A percentile compares a stretch with the other conserved stretches of the same genome.
Conservation (phyloP, 2,113 vertebrate species). For the Campylomormyrus tamandua region DNA sequence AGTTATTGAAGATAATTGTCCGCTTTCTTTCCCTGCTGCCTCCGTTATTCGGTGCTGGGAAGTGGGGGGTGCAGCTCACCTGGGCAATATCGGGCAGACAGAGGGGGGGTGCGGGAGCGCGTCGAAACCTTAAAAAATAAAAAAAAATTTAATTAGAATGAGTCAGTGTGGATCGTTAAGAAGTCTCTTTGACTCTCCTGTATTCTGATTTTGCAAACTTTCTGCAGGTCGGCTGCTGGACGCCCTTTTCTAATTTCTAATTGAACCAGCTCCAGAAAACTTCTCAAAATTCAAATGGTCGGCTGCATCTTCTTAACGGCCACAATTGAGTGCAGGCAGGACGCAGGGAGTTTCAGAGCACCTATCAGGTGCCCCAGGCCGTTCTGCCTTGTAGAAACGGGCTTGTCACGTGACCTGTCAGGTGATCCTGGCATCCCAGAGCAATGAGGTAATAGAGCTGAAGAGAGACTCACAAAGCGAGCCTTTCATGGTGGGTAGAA, state of each 20-base stretch:
- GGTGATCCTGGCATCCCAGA: slow-evolving; percentile 6
- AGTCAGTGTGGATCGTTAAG: neutral
- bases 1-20: slow-evolving; percentile 73
- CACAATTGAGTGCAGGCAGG: no score
- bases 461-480: neutral
- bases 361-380: neutral
- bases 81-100: slow-evolving; percentile 41
- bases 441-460: slow-evolving; percentile 5
- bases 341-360: neutral
- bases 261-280: neutral
- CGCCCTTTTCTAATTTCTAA: neutral
- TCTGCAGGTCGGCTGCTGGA: neutral
- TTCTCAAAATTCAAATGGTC: neutral
- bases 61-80: slow-evolving; percentile 56
- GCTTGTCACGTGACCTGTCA: neutral
- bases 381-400: neutral
- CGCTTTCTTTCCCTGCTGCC: slow-evolving; percentile 60
- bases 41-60: slow-evolving; percentile 58
- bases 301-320: neutral
- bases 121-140: slow-evolving; percentile 50
- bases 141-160: slow-evolving; percentile 56
- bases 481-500: slow-evolving; percentile 14
- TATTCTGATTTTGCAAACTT: neutral
- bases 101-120: slow-evolving; percentile 27
- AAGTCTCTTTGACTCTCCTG: slow-evolving; percentile 9